phyloP scores from a whole-genome alignment of 2,797 vertebrate genomes.

The Potorous gilbertii region DNA sequence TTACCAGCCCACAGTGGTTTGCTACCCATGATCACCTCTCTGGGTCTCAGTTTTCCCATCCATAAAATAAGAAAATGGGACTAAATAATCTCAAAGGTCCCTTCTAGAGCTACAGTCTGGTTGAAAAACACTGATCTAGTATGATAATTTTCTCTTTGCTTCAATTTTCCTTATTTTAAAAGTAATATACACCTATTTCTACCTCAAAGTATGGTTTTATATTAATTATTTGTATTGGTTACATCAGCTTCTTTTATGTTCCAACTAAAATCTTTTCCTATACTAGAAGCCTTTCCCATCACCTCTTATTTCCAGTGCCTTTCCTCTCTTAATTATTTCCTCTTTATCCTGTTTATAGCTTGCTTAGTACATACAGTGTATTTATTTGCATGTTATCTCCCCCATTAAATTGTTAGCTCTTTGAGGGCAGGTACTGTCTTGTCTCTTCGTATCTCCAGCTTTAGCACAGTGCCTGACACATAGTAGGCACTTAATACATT shows the following conservation, averaged over 20 bases:
- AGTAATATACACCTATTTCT: not conserved
- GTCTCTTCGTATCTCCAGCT: not conserved
- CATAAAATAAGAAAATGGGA: not conserved
- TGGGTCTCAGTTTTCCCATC: not conserved
- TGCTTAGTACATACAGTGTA: not conserved
- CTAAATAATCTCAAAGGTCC: not conserved
- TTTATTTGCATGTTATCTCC: not conserved
- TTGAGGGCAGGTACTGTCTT: not conserved
- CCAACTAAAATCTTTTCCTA: not conserved
- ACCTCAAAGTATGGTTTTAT: not conserved
- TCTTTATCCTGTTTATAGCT: not conserved
- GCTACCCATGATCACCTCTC: not conserved
- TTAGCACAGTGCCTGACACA: not conserved
- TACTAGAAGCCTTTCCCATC: not conserved
- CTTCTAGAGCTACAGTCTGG: not conserved
- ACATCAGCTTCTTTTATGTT: not conserved
- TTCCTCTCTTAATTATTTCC: not conserved
- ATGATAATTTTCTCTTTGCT: not conserved
- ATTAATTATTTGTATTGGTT: not conserved
- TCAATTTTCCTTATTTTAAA: slow-evolving; percentile 14
- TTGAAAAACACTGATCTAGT: not conserved
- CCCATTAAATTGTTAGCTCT: not conserved
- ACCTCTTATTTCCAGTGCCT: not conserved
- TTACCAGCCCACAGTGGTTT: not conserved
- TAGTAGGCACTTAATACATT: not conserved